These are phyloP conservation scores for Tetramorium simillimum DNA, from an alignment of 1,140 invertebrate genomes.

Conservation along the genomic window DNA sequence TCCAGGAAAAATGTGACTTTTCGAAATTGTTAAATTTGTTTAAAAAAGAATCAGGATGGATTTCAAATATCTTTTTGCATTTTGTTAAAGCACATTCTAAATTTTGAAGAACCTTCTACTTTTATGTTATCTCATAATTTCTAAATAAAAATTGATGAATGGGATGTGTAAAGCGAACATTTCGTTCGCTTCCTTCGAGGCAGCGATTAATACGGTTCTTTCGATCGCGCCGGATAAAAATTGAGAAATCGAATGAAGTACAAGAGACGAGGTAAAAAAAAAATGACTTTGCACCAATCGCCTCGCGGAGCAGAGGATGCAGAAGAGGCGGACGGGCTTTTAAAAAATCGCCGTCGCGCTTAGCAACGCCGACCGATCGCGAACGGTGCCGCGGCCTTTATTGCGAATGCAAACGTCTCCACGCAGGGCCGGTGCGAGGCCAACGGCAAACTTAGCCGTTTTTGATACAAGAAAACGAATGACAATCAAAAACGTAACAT, in stretches of 20 bases:
- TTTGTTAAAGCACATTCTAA: not conserved
- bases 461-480: not conserved
- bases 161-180: not conserved
- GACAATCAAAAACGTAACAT: not conserved
- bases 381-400: conserved; percentile 25
- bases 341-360: not conserved
- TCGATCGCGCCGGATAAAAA: not conserved
- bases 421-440: conserved; percentile 16
- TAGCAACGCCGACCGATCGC: conserved; percentile 32
- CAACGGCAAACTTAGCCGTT: not conserved
- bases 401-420: not conserved
- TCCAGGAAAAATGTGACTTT: not conserved
- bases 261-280: not conserved
- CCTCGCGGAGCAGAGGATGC: not conserved
- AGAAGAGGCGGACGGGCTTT: conserved; percentile 19
- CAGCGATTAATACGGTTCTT: not conserved
- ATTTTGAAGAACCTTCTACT: not conserved
- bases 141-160: not conserved
- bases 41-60: not conserved
- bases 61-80: not conserved
- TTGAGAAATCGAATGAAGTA: not conserved
- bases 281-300: not conserved
- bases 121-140: not conserved
- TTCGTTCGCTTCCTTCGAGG: not conserved
- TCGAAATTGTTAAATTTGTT: not conserved